Percentiles rank a stretch among this genome's conserved stretches.
Evolutionary conservation across 1,140 invertebrate species (phyloP).

Genomic region (Drosophila hydei): DNA sequence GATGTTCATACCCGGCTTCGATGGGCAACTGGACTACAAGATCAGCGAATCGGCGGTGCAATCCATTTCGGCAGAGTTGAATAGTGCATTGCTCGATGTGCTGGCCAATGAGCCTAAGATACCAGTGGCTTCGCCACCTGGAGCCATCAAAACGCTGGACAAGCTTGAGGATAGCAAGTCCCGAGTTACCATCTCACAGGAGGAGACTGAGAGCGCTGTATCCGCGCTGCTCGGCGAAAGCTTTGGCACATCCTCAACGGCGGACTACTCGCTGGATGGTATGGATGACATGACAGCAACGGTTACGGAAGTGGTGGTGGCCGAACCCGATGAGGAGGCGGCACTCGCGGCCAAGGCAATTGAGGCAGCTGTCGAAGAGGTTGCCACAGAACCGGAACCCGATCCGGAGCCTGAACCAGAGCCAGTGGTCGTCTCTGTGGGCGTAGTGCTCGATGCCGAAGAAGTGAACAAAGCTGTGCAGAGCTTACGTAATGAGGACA

Average conservation of each 20-base stretch:
- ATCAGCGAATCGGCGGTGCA: constrained; percentile 92
- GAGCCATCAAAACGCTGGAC: constrained; percentile 84
- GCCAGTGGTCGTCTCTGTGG: constrained; percentile 37
- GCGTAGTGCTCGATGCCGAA: constrained; percentile 86
- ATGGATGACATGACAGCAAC: constrained; percentile 82
- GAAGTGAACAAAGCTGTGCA: constrained; percentile 91
- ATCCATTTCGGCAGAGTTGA: constrained; percentile 87
- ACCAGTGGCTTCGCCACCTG: constrained; percentile 77
- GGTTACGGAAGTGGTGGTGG: constrained; percentile 53
- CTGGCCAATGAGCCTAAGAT: constrained; percentile 84
- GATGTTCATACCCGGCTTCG: constrained; percentile 89
- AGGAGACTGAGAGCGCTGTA: constrained; percentile 96
- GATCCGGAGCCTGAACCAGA: constrained; percentile 45
- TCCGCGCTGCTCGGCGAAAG: constrained; percentile 93
- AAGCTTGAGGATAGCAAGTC: constrained; percentile 89
- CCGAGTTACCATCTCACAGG: constrained; percentile 93
- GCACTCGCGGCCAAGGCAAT: constrained; percentile 76
- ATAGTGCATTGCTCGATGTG: constrained; percentile 68
- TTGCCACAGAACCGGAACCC: constrained; percentile 35
- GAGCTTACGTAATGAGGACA: constrained; percentile 89
- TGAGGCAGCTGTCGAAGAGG: constrained; percentile 61
- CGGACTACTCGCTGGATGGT: constrained; percentile 85
- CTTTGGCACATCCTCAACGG: constrained; percentile 86
- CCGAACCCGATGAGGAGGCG: constrained; percentile 74
- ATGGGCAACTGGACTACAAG: constrained; percentile 88